Conservation (phyloP, 2,113 vertebrate genomes). For the Elgaria multicarinata region DNA sequence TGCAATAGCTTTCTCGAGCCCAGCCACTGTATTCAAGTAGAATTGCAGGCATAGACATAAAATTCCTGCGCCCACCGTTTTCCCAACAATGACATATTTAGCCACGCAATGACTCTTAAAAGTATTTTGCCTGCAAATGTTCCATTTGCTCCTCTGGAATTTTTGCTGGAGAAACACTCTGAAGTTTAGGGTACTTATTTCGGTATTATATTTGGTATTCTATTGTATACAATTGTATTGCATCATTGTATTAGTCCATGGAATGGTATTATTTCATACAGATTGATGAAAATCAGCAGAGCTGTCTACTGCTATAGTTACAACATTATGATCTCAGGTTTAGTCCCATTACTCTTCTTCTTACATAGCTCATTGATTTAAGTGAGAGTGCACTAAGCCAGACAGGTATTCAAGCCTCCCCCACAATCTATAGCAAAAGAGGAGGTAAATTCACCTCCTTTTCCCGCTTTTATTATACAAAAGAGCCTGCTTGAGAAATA, state of each 20-base stretch:
- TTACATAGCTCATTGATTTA: background rate
- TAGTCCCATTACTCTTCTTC: background rate
- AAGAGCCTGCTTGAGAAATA: background rate
- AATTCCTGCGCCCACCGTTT: background rate
- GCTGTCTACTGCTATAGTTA: background rate
- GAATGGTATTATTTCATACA: no score
- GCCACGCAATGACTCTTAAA: background rate
- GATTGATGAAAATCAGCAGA: no score
- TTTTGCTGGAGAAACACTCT: background rate
- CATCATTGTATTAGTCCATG: background rate
- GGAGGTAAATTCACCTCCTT: background rate
- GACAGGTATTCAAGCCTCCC: background rate
- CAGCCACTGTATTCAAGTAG: background rate
- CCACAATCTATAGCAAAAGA: background rate
- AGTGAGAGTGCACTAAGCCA: background rate
- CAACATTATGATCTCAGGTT: background rate
- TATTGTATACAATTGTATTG: background rate
- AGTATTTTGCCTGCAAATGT: background rate
- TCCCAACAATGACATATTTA: background rate
- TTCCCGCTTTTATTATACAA: background rate
- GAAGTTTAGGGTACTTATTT: background rate
- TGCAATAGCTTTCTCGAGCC: background rate
- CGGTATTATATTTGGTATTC: no score
- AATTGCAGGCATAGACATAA: background rate
- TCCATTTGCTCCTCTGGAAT: background rate